These are phyloP conservation scores for Thunnus maccoyii DNA, from an alignment of 2,113 vertebrate genomes.

Conservation along the genomic window DNA sequence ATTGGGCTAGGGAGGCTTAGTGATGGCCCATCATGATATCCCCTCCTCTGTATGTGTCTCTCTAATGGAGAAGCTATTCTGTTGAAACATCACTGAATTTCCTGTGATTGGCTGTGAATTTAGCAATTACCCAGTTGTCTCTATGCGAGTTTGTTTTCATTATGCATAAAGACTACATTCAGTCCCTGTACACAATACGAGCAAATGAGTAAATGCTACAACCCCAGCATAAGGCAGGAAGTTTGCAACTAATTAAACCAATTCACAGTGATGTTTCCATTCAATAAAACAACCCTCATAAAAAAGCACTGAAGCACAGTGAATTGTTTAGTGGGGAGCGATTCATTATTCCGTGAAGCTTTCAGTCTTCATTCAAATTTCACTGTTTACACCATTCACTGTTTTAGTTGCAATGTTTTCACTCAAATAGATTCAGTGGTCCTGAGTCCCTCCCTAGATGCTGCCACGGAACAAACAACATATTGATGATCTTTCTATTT, in stretches of 20 bases:
- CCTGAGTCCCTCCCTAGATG: background rate
- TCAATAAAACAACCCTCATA: constrained; percentile 25
- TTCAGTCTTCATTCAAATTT: background rate
- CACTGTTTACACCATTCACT: background rate
- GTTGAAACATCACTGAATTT: background rate
- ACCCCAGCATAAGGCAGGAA: background rate
- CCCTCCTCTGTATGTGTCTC: background rate
- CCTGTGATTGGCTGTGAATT: background rate
- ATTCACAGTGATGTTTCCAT: constrained; percentile 28
- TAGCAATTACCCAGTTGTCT: background rate
- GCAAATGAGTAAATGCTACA: background rate
- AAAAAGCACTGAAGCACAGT: constrained; percentile 3
- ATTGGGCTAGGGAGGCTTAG: background rate
- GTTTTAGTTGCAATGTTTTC: background rate
- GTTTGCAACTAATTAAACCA: constrained; percentile 30
- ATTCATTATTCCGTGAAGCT: constrained; percentile 19
- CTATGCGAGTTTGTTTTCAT: background rate
- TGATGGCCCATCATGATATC: background rate
- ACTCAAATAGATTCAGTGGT: no score
- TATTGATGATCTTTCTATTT: background rate
- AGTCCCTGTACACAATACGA: background rate
- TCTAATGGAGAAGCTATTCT: background rate
- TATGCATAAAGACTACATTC: background rate
- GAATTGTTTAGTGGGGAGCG: constrained; percentile 10
- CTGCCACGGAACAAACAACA: constrained; percentile 8